phyloP scores from a whole-genome alignment of 2,797 vertebrate genomes.

The Halcyon chelicuti region DNA sequence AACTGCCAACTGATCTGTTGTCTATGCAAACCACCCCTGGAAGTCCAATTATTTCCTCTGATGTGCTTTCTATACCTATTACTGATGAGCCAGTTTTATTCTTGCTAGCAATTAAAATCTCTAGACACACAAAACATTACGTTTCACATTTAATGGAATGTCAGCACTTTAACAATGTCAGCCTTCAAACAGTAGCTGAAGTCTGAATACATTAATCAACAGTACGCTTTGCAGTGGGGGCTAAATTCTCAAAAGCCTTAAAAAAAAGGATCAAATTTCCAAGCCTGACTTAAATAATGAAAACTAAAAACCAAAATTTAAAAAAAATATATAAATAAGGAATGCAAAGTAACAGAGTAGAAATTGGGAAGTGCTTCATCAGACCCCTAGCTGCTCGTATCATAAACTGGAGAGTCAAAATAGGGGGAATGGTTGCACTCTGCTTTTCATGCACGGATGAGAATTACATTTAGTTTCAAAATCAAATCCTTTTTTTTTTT shows the following conservation, averaged over 20 bases:
- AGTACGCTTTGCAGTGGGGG: not conserved
- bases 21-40: not conserved
- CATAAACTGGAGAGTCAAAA: slow-evolving; percentile 48
- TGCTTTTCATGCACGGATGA: slow-evolving; percentile 71
- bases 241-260: slow-evolving; percentile 28
- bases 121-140: slow-evolving; percentile 38
- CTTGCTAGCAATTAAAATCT: slow-evolving; percentile 31
- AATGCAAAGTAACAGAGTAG: slow-evolving; percentile 72
- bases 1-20: not conserved
- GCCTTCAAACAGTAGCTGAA: slow-evolving; percentile 63
- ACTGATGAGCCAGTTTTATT: not conserved
- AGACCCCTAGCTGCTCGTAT: slow-evolving; percentile 69
- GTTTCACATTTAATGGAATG: slow-evolving; percentile 73
- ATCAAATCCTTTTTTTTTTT: slow-evolving; percentile 51
- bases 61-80: slow-evolving; percentile 7
- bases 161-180: slow-evolving; percentile 60
- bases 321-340: slow-evolving; percentile 70
- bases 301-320: too few species aligned
- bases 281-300: slow-evolving; percentile 65
- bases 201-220: slow-evolving; percentile 53
- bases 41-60: not conserved
- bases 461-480: slow-evolving; percentile 54
- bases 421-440: slow-evolving; percentile 34
- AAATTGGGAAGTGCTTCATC: slow-evolving; percentile 59
- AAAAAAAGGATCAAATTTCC: slow-evolving; percentile 29